Evolutionary conservation across 1,140 invertebrate species (phyloP).

Genomic region (Anoplophora glabripennis): DNA sequence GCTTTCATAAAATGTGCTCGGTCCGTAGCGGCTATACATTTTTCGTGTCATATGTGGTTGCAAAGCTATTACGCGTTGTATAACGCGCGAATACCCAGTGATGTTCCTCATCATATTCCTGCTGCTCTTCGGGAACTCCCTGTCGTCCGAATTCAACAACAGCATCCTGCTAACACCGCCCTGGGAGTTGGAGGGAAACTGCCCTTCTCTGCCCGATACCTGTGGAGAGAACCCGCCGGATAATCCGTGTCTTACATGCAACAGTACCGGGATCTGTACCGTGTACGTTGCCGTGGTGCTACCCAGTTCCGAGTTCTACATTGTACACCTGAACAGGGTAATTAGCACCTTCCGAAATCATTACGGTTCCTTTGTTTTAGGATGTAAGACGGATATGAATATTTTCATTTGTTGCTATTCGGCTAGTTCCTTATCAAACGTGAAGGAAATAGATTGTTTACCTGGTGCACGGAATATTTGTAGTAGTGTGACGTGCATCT

Average conservation of each 20-base stretch:
- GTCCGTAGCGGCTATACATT: conserved; percentile 18
- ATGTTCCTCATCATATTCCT: conserved; percentile 19
- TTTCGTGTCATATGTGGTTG: conserved; percentile 7
- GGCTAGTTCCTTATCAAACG: background rate
- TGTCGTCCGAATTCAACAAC: conserved; percentile 18
- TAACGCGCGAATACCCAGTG: conserved; percentile 3
- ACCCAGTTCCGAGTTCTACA: conserved; percentile 31
- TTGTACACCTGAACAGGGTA: conserved; percentile 41
- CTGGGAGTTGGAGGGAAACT: conserved; percentile 19
- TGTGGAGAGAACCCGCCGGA: background rate
- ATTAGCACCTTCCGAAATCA: conserved; percentile 7
- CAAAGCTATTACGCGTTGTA: conserved; percentile 7
- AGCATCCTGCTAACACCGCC: conserved; percentile 4
- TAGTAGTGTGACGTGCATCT: no score
- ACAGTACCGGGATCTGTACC: conserved; percentile 21
- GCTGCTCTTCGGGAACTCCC: conserved; percentile 4
- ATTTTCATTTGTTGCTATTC: background rate
- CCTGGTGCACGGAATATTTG: no score
- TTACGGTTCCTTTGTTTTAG: background rate
- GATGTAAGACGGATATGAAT: background rate
- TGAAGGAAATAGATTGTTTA: no score
- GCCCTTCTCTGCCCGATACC: background rate
- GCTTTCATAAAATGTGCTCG: conserved; percentile 30
- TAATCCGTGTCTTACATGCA: conserved; percentile 16
- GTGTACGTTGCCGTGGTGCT: conserved; percentile 38